A percentile compares a stretch with the other conserved stretches of the same genome.
Evolutionary conservation across 2,113 vertebrate species (phyloP).

Genomic region (Bufo gargarizans): DNA sequence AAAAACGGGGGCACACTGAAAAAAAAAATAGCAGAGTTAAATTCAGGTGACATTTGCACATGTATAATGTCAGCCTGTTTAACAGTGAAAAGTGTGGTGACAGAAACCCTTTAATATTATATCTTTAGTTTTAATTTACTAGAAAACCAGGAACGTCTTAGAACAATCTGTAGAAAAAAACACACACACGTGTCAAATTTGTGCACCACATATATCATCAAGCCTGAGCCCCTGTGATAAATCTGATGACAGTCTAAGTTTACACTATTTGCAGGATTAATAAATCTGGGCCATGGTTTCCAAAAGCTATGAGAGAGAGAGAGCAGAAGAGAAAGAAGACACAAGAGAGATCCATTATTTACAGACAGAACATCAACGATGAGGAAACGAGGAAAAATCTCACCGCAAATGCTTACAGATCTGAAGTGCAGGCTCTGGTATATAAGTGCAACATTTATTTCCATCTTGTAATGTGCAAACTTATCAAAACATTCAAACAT

Average conservation of each 20-base stretch:
- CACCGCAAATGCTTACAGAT: constrained; percentile 1
- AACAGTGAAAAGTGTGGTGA: neutral
- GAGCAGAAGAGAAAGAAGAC: neutral
- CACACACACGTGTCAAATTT: too few species aligned
- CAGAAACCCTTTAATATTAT: neutral
- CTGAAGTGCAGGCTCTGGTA: constrained; percentile 48
- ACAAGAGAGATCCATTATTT: constrained; percentile 18
- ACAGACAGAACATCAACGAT: constrained; percentile 21
- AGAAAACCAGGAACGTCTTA: constrained; percentile 33
- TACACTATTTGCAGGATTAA: too few species aligned
- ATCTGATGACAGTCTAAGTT: too few species aligned
- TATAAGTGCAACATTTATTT: constrained; percentile 57
- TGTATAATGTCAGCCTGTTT: too few species aligned
- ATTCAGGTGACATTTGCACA: too few species aligned
- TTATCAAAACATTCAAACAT: constrained; percentile 58
- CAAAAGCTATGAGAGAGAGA: neutral
- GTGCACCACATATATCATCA: too few species aligned
- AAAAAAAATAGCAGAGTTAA: neutral
- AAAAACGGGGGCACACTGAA: too few species aligned
- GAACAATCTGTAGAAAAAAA: constrained; percentile 13
- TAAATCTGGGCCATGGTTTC: neutral
- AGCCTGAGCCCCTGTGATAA: too few species aligned
- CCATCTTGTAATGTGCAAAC: constrained; percentile 53
- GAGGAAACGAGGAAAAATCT: neutral
- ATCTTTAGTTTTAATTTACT: constrained; percentile 3